A percentile compares a stretch with the other conserved stretches of the same genome.
Evolutionary conservation across 2,797 vertebrate species (phyloP).

Genomic region (Liparis tanakae): DNA sequence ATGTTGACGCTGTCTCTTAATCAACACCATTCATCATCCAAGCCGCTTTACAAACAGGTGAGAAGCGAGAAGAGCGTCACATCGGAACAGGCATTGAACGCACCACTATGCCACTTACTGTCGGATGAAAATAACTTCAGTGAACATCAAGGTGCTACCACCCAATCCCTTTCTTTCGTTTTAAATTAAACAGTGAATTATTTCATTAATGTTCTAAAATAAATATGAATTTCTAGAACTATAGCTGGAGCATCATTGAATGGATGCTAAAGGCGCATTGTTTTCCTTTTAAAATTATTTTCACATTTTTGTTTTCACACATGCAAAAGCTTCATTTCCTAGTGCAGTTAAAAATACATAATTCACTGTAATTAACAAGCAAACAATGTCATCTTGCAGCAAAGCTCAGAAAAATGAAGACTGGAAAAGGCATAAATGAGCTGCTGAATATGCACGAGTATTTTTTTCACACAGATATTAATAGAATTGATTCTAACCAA

Average conservation of each 20-base stretch:
- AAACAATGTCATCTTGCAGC: constrained; percentile 4
- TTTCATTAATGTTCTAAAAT: constrained; percentile 7
- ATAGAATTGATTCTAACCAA: background rate
- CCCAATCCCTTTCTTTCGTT: background rate
- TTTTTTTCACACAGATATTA: background rate
- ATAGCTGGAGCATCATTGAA: background rate
- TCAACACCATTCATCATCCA: constrained; percentile 60
- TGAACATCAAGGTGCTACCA: background rate
- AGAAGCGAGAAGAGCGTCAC: constrained; percentile 13
- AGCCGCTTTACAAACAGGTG: constrained; percentile 50
- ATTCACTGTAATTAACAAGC: constrained; percentile 11
- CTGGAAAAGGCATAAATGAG: constrained; percentile 1
- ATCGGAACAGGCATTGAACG: constrained; percentile 15
- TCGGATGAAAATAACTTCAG: constrained; percentile 2
- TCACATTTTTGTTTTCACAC: constrained; percentile 13
- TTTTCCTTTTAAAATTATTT: background rate
- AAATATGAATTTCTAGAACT: background rate
- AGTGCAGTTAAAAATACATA: constrained; percentile 30
- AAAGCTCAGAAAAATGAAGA: background rate
- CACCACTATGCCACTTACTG: background rate
- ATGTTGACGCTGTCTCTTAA: constrained; percentile 56
- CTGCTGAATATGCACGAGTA: background rate
- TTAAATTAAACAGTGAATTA: background rate
- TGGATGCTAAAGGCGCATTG: background rate
- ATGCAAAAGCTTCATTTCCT: constrained; percentile 18